A percentile compares a stretch with the other conserved stretches of the same genome.
Conservation (phyloP, 2,888 invertebrate species). For the Lamellibrachia satsuma region DNA sequence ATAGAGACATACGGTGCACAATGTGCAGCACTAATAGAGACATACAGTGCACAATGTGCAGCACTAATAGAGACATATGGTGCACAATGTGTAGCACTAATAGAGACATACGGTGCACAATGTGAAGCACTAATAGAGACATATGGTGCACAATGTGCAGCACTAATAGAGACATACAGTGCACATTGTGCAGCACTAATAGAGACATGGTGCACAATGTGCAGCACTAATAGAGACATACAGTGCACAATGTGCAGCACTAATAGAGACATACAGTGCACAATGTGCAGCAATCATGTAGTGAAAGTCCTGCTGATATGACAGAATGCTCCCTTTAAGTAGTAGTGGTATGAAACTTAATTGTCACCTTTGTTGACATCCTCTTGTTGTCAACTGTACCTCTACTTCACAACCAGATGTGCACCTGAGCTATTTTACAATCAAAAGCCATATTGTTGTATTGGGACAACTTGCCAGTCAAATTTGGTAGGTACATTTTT, state of each 20-base stretch:
- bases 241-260: not conserved
- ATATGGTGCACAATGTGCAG: too few relatives aligned
- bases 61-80: too few relatives aligned
- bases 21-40: too few relatives aligned
- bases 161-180: too few relatives aligned
- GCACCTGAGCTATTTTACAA: not conserved
- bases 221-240: not conserved
- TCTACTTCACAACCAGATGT: not conserved
- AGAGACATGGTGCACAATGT: too few relatives aligned
- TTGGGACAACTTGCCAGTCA: not conserved
- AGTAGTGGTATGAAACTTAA: not conserved
- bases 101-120: too few relatives aligned
- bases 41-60: too few relatives aligned
- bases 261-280: not conserved
- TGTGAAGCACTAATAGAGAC: too few relatives aligned
- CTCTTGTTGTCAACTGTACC: not conserved
- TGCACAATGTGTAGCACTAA: too few relatives aligned
- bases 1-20: too few relatives aligned
- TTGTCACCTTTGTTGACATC: not conserved
- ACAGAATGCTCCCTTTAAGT: not conserved
- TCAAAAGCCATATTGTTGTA: not conserved
- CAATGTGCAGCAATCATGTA: not conserved
- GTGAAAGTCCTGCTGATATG: not conserved
- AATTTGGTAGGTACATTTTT: not conserved
- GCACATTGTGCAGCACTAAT: too few relatives aligned